Evolutionary conservation across 2,888 invertebrate genomes (phyloP).

Genomic region (Lasioglossum calceatum): DNA sequence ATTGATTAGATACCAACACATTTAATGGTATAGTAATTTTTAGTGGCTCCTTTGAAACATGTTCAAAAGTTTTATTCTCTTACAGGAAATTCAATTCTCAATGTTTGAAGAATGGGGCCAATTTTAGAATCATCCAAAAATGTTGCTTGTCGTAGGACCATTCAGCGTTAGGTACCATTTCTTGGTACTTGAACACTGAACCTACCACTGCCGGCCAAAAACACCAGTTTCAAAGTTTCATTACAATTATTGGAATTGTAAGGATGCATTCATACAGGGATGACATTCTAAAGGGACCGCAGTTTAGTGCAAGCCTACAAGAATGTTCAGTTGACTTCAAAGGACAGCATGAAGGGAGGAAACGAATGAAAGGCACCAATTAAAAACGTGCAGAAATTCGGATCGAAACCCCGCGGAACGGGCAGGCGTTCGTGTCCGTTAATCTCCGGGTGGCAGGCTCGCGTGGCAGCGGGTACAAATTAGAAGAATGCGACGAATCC

Average conservation of each 20-base stretch:
- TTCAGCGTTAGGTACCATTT: not conserved
- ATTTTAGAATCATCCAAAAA: not conserved
- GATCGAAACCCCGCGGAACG: not conserved
- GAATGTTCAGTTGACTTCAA: not conserved
- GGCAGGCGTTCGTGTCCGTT: not conserved
- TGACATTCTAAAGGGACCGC: not conserved
- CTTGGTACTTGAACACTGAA: not conserved
- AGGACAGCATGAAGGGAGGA: not conserved
- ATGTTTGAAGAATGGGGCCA: not conserved
- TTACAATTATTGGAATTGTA: not conserved
- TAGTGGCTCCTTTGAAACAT: no score
- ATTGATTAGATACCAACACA: no score
- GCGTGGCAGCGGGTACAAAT: constrained; percentile 11
- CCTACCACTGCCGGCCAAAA: no score
- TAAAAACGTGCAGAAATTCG: not conserved
- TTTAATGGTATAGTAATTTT: no score
- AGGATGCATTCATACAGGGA: not conserved
- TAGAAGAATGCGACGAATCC: not conserved
- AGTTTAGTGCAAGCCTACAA: not conserved
- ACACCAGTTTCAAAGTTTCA: not conserved
- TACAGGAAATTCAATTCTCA: not conserved
- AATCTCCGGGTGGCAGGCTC: not conserved
- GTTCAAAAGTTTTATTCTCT: not conserved
- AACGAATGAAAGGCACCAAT: not conserved
- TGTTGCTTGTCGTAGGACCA: not conserved